Evolutionary conservation across 2,888 invertebrate species (phyloP).

Genomic region (Pseudococcus viburni): DNA sequence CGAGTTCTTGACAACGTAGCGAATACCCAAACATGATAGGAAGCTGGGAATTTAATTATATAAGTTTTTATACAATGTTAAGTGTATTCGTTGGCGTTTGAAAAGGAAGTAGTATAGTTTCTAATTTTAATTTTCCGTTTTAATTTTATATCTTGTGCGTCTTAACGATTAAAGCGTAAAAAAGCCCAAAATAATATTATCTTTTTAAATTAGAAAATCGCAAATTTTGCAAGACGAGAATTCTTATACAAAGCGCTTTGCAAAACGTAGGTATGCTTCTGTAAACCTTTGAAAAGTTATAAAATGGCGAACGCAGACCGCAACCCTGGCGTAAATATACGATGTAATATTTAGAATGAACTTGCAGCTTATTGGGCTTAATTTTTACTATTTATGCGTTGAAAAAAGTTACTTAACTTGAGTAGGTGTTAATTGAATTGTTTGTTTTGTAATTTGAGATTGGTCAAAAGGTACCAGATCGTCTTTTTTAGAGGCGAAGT

Average conservation of each 20-base stretch:
- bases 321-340: background rate
- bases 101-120: conserved; percentile 4
- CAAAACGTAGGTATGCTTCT: background rate
- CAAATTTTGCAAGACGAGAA: conserved; percentile 14
- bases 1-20: background rate
- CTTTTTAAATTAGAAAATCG: conserved; percentile 40
- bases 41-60: background rate
- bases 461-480: too few species aligned
- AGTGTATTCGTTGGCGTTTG: background rate
- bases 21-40: background rate
- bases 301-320: background rate
- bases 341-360: too few species aligned
- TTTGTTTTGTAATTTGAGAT: too few species aligned
- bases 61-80: background rate
- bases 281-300: background rate
- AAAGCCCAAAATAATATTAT: conserved; percentile 30
- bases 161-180: background rate
- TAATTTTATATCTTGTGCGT: background rate
- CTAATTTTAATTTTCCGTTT: conserved; percentile 15
- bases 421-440: too few species aligned
- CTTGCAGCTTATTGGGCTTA: too few species aligned
- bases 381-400: too few species aligned
- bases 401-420: background rate
- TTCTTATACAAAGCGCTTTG: background rate
- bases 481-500: too few species aligned